Evolutionary conservation across 1,140 invertebrate species (phyloP).

Genomic region (Euwallacea fornicatus): DNA sequence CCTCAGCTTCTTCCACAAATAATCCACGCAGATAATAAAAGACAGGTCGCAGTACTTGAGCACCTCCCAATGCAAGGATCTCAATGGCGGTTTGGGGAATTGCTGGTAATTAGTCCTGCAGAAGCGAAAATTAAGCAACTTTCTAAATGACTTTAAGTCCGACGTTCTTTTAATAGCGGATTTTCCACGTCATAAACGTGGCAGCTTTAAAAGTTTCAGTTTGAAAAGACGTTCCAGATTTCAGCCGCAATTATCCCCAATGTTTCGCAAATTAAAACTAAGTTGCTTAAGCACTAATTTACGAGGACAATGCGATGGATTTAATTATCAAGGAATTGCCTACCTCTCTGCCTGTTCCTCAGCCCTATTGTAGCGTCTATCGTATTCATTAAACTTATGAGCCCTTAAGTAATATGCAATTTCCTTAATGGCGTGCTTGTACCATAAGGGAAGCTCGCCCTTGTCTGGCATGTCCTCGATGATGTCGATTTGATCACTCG

Average conservation of each 20-base stretch:
- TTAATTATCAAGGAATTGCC: too few species aligned
- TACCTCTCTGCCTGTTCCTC: constrained; percentile 34
- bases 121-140: neutral
- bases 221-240: constrained; percentile 1
- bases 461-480: constrained; percentile 4
- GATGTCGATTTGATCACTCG: neutral
- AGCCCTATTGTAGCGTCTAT: constrained; percentile 55
- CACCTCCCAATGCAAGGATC: constrained; percentile 64
- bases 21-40: constrained; percentile 60
- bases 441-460: constrained; percentile 7
- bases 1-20: constrained; percentile 56
- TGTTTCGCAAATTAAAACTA: too few species aligned
- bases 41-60: constrained; percentile 58
- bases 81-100: constrained; percentile 61
- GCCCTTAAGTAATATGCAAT: constrained; percentile 63
- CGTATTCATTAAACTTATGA: constrained; percentile 66
- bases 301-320: too few species aligned
- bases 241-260: neutral
- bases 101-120: constrained; percentile 23
- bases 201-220: neutral
- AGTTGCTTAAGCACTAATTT: too few species aligned
- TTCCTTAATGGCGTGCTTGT: constrained; percentile 54
- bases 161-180: constrained; percentile 15
- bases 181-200: constrained; percentile 18
- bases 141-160: constrained; percentile 18